Evolutionary conservation across 2,888 invertebrate genomes (phyloP).

Genomic region (Nyleta sp.): DNA sequence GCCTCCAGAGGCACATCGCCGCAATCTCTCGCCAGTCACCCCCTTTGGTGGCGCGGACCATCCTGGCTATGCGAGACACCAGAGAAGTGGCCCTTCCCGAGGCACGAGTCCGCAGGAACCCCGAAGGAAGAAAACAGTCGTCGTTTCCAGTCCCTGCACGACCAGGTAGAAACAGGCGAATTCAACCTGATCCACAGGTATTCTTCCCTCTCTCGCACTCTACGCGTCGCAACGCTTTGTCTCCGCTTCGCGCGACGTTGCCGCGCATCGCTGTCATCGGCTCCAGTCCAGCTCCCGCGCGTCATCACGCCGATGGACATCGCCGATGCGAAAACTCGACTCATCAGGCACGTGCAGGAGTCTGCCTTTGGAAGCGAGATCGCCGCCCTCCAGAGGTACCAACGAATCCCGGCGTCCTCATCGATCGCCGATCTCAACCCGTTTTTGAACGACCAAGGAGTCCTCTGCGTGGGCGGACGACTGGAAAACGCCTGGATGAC

Average conservation of each 20-base stretch:
- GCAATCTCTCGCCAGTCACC: not conserved
- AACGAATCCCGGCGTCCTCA: not conserved
- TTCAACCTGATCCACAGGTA: too few relatives aligned
- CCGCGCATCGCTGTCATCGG: too few relatives aligned
- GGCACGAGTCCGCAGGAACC: not conserved
- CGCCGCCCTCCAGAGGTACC: not conserved
- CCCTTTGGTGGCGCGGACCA: not conserved
- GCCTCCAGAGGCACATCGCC: too few relatives aligned
- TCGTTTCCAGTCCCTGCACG: too few relatives aligned
- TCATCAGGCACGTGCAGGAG: not conserved
- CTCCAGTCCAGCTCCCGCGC: not conserved
- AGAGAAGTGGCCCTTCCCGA: not conserved
- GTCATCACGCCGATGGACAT: not conserved
- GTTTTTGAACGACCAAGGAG: not conserved
- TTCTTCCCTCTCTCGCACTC: too few relatives aligned
- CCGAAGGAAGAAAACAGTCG: too few relatives aligned
- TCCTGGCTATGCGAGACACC: not conserved
- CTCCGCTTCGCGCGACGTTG: not conserved
- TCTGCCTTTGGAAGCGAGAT: not conserved
- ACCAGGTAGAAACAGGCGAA: too few relatives aligned
- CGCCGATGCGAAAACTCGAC: not conserved
- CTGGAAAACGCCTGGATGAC: not conserved
- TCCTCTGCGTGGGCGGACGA: slow-evolving; percentile 1
- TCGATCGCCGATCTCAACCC: not conserved
- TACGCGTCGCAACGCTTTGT: not conserved